Evolutionary conservation across 2,113 vertebrate genomes (phyloP).

Genomic region (Rattus rattus): DNA sequence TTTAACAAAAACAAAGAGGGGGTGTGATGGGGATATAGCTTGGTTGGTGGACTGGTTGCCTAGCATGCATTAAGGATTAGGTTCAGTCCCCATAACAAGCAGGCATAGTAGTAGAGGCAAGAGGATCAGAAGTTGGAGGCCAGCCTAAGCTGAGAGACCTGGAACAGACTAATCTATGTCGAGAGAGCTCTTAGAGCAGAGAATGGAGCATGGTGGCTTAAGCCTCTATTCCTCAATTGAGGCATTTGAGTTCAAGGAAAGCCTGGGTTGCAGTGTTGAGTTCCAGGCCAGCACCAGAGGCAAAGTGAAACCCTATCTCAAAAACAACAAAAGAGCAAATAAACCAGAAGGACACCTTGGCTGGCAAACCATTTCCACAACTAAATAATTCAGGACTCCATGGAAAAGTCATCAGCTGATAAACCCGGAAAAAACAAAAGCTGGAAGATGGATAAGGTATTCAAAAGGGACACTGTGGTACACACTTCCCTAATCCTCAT

Average conservation of each 20-base stretch:
- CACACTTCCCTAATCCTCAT: slow-evolving; percentile 65
- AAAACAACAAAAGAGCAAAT: background rate
- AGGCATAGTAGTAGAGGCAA: background rate
- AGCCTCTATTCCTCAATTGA: background rate
- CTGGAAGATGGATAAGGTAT: slow-evolving; percentile 47
- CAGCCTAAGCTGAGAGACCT: background rate
- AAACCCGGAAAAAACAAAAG: slow-evolving; percentile 34
- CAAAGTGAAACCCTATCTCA: background rate
- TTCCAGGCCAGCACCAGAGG: background rate
- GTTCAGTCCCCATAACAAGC: background rate
- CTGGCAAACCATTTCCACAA: slow-evolving; percentile 73
- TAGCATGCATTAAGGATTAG: background rate
- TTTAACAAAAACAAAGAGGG: slow-evolving; percentile 17
- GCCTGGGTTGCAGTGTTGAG: background rate
- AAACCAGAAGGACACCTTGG: slow-evolving; percentile 61
- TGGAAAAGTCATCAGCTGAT: slow-evolving; percentile 47
- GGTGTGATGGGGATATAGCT: background rate
- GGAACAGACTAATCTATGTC: background rate
- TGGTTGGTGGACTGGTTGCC: background rate
- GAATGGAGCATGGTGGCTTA: background rate
- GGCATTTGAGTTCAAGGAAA: background rate
- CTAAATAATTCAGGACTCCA: slow-evolving; percentile 70
- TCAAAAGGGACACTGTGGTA: slow-evolving; percentile 24
- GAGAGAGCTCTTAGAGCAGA: background rate
- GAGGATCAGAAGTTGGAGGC: background rate